phyloP scores from a whole-genome alignment of 2,797 vertebrate genomes.

The Arrhamphus sclerolepis region DNA sequence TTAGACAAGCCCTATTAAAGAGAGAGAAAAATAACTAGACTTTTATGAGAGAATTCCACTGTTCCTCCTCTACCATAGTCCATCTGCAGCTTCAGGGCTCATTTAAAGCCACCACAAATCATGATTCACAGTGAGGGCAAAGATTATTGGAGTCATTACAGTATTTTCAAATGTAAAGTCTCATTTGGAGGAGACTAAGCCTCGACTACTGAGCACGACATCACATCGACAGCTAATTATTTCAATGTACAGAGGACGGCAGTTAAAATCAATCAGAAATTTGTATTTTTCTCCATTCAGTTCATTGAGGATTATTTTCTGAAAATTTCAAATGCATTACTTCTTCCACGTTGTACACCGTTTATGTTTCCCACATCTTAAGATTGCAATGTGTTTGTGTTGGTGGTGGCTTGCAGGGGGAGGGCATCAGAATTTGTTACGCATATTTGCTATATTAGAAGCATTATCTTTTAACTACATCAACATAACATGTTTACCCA shows the following conservation, averaged over 20 bases:
- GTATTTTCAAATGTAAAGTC: constrained; percentile 27
- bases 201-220: constrained; percentile 13
- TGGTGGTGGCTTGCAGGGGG: too few relatives aligned
- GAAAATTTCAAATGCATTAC: too few relatives aligned
- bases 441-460: too few relatives aligned
- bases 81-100: constrained; percentile 21
- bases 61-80: constrained; percentile 21
- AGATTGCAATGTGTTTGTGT: too few relatives aligned
- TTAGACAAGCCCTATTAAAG: constrained; percentile 25
- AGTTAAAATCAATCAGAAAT: constrained; percentile 39
- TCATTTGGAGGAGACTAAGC: constrained; percentile 44
- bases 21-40: constrained; percentile 13
- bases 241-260: constrained; percentile 16
- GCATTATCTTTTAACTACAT: too few relatives aligned
- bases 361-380: background rate
- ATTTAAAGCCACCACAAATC: constrained; percentile 39
- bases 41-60: constrained; percentile 22
- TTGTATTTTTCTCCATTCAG: too few relatives aligned
- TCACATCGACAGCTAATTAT: constrained; percentile 39
- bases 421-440: too few relatives aligned
- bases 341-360: too few relatives aligned
- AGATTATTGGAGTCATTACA: constrained; percentile 30
- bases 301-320: too few relatives aligned
- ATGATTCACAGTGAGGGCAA: constrained; percentile 35
- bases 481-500: too few relatives aligned